Evolutionary conservation across 1,140 invertebrate genomes (phyloP), one percentile per base, ranked within the genome.

Genomic region (Popillia japonica): DNA sequence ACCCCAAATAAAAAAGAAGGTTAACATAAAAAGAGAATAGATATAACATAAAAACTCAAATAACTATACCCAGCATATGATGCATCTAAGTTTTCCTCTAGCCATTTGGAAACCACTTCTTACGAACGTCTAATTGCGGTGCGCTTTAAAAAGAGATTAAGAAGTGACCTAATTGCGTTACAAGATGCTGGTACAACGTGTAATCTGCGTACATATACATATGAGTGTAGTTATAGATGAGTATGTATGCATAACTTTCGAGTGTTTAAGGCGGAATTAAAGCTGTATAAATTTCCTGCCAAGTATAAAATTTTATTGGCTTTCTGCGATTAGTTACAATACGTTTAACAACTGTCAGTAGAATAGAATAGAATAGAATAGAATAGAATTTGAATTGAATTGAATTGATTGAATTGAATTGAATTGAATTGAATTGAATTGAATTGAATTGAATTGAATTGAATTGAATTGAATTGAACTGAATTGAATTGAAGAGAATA

Each of bases 121-220:
- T 17, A 61, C 9, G 42, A 44, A 44, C 2, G 2, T 61, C 6
- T 68, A 23, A 68, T 68, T 68, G 20, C 61, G 61, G 20, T 22
- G 20, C 61, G 61, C 61, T 68, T 68, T 68, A 68, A 68, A 68
- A 68, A 68, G 61, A 68, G 61, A 68, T 68, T 68, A 68, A 68
- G 61, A 68, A 68, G 61, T 68, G 22, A 6, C 22, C 61, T 68
- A 68, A 23, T 68, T 68, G 61, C 61, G 27, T 68, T 34, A 68
- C 27, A 68, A 27, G 61, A 68, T 68, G 61, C 20, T 68, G 17
- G 4, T 68, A 68, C 22, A 14, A 34, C 20, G 27, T 34, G 61
- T 14, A 23, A 27, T 27, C 20, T 34, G 61, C 4, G 27, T 68
- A 23, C 61, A 6, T 68, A 68, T 0, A 68, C 3, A 9, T 4